Percentiles rank a stretch among this genome's conserved stretches.
Conservation (phyloP, 2,113 vertebrate species). For the Tautogolabrus adspersus region DNA sequence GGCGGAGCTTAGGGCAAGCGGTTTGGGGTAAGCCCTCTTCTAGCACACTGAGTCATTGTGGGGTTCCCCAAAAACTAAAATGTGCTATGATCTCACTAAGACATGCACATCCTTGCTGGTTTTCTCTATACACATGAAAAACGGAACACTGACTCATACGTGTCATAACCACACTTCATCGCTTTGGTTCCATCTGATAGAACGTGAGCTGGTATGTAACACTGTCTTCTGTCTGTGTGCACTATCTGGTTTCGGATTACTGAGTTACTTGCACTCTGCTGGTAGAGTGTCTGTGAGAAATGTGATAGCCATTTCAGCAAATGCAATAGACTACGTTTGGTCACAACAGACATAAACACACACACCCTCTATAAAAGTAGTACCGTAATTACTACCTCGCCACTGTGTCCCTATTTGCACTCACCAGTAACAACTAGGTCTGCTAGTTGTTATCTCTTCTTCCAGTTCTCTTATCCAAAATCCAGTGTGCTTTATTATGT, state of each 20-base stretch:
- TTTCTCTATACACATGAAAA: not conserved
- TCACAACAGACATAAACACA: slow-evolving; percentile 64
- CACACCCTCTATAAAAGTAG: slow-evolving; percentile 61
- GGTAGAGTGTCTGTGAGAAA: slow-evolving; percentile 48
- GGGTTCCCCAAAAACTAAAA: slow-evolving; percentile 50
- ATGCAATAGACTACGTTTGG: slow-evolving; percentile 46
- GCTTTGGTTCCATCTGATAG: slow-evolving; percentile 28
- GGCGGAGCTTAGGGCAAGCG: slow-evolving; percentile 30
- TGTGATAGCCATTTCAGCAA: slow-evolving; percentile 41
- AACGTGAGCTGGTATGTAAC: slow-evolving; percentile 47
- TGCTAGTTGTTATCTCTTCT: not conserved
- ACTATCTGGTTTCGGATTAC: slow-evolving; percentile 48
- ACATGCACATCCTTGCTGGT: not conserved
- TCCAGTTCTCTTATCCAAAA: not conserved
- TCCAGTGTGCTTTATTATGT: slow-evolving; percentile 6
- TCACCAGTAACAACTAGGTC: slow-evolving; percentile 18
- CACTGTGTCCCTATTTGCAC: slow-evolving; percentile 54
- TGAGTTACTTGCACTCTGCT: slow-evolving; percentile 47
- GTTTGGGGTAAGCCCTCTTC: slow-evolving; percentile 73
- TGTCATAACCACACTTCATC: slow-evolving; percentile 17
- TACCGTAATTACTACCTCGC: slow-evolving; percentile 55
- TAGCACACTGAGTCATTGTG: slow-evolving; percentile 64
- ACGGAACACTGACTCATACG: not conserved
- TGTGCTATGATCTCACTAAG: not conserved
- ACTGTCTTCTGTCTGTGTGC: not conserved